A percentile compares a stretch with the other conserved stretches of the same genome.
phyloP scores from a whole-genome alignment of 2,888 invertebrate genomes.

The Temnothorax unifasciatus region DNA sequence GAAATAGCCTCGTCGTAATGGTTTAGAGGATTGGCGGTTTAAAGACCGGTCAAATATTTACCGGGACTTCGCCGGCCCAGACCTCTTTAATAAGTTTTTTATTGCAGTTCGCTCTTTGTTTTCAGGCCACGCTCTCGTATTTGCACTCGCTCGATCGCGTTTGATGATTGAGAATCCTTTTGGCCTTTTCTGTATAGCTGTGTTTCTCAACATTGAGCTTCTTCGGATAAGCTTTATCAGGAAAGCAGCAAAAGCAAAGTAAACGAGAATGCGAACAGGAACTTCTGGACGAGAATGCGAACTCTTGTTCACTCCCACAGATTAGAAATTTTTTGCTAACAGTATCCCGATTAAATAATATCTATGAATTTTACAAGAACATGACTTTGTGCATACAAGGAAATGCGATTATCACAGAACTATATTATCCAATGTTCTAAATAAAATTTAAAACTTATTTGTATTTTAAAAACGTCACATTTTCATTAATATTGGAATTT shows the following conservation, averaged over 20 bases:
- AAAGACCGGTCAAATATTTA: conserved; percentile 84
- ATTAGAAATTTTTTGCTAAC: background rate
- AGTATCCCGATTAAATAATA: background rate
- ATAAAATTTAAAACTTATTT: background rate
- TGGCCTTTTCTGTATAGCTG: conserved; percentile 5
- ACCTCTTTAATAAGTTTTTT: conserved; percentile 82
- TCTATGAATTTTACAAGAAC: background rate
- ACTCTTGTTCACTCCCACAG: background rate
- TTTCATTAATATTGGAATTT: background rate
- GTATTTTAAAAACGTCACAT: background rate
- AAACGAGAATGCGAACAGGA: conserved; percentile 2
- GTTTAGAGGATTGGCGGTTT: conserved; percentile 66
- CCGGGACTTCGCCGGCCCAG: conserved; percentile 75
- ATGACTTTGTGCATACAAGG: background rate
- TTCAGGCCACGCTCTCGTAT: conserved; percentile 68
- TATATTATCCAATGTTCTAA: background rate
- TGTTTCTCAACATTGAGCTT: conserved; percentile 46
- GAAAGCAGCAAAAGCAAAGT: background rate
- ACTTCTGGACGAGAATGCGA: background rate
- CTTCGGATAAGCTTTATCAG: conserved; percentile 5
- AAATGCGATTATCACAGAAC: background rate
- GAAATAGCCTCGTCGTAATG: conserved; percentile 79
- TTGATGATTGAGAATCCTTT: conserved; percentile 30
- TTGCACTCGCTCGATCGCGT: conserved; percentile 71
- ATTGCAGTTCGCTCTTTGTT: conserved; percentile 80